These are phyloP conservation scores for Lemur catta DNA, from an alignment of 2,797 vertebrate genomes.

Conservation along the genomic window DNA sequence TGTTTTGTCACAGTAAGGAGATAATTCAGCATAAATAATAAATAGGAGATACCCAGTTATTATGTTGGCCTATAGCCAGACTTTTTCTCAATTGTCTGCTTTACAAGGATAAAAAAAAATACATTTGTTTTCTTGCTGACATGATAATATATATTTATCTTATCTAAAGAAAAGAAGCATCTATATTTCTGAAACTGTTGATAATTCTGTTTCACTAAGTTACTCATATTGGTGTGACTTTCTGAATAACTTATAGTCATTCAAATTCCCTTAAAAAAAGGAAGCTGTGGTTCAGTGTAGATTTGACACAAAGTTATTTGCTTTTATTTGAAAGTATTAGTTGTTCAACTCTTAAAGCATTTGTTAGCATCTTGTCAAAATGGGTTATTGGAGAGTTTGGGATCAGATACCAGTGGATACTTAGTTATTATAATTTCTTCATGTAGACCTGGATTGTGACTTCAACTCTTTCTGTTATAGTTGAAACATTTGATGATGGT, in stretches of 20 bases:
- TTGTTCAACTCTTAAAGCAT: neutral
- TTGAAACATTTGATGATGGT: neutral
- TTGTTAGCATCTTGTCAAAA: neutral
- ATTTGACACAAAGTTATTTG: neutral
- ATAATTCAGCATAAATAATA: neutral
- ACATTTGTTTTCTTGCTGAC: neutral
- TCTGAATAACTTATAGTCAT: neutral
- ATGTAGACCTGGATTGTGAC: neutral
- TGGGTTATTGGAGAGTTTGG: neutral
- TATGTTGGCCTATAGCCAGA: neutral
- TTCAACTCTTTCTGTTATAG: neutral
- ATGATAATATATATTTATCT: neutral
- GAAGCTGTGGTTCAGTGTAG: neutral
- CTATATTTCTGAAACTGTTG: neutral
- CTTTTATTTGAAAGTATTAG: neutral
- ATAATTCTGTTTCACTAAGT: neutral
- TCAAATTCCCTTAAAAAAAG: neutral
- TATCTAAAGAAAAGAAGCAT: neutral
- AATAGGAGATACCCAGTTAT: conserved; percentile 10
- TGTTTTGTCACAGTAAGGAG: neutral
- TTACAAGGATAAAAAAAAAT: neutral
- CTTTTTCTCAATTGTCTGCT: neutral
- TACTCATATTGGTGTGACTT: neutral
- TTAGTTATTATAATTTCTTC: neutral
- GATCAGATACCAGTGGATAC: neutral